Base-by-base conservation (phyloP, 2,888 invertebrate genomes). In the Agrotis puta region DNA sequence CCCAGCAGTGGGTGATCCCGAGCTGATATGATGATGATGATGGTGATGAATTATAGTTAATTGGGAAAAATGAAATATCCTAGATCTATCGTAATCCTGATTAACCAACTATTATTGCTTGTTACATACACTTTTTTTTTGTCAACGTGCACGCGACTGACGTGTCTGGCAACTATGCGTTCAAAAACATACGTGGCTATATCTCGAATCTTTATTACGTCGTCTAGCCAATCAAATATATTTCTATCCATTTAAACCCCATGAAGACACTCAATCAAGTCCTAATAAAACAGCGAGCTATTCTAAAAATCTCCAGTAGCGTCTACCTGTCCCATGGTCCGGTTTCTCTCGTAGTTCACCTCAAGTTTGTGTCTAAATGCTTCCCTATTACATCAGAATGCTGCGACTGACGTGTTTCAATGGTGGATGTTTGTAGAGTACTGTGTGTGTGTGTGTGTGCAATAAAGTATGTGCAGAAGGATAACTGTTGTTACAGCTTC, bases 361-460 rank as follows among this genome's bases (percentile, higher is more conserved):
- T 80, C 71, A 68, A 63, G 77, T 77, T 72, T 59, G 74, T 39
- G 39, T 64, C 20, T 76, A 71, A 80, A 64, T 39, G 66, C 77
- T 79, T 81, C 77, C 68, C 73, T 77, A 63, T 81, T 81, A 68
- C 63, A 68, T 81, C 72, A 79, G 65, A 56, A 68, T 45, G 4
- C 53, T 51, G 61, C 47, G 58, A 39, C 54, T n/a, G 39, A 57
- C 79, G 2, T 57, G 72, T 47, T 67, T 66, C 66, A 51, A 53
- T 47, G 47, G 64, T 79, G 9, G 22, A 48, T 47, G 22, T 59
- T 70, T 63, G 45, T 63, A 22, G 47, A 39, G 7, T 20, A 22
- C 9, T 20, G 27, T 43, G 22, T 58, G 14, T 69, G 27, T 48
- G 6, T 27, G 50, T 20, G 27, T 43, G 18, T 22, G 47, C 13